Evolutionary conservation across 1,140 invertebrate genomes (phyloP), one percentile per base, ranked within the genome.

Genomic region (Drosophila asahinai): DNA sequence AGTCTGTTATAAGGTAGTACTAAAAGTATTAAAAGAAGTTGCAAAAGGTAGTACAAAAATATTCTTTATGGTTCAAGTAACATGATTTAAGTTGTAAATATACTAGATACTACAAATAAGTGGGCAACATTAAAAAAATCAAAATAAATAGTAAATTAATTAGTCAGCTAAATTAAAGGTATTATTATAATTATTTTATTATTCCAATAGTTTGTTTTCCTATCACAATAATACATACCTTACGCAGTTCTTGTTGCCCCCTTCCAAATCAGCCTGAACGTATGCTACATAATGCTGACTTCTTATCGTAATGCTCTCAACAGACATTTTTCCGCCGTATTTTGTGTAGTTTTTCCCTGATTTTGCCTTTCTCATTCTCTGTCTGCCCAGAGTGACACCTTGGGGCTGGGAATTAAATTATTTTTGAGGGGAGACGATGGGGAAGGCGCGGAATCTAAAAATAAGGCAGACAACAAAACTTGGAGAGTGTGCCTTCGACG

Each of bases 401-500:
- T 77, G 75, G 75, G 47, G 62, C 52, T 51, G 54, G 49, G 43
- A 72, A 61, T 48, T 70, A 40, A 12, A 65, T 40, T 67, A n/a
- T 43, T 43, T 22, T 7, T 43, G 3, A 19, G 55, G 15, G 36
- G 36, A 40, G 40, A 38, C 22, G 15, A 42, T 42, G 36, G 48
- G 47, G 49, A n/a, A 14, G 52, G 27, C 43, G 15, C 43, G 15
- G 57, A 14, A 27, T 17, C 70, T 73, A 83, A 73, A 86, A 86
- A 86, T 86, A 80, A 60, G 7, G 12, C 70, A 73, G 71, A 74
- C 58, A 71, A 74, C 58, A 67, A 73, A 73, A 61, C 54, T 87
- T 83, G 76, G 75, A 80, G 54, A 87, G 73, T 73, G 73, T 73
- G 59, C 65, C 61, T 49, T 60, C 45, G 62, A 87, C 70, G 67